Evolutionary conservation across 1,140 invertebrate species (phyloP), one percentile per base, ranked within the genome.

Genomic region (Drosophila nigrodunni): DNA sequence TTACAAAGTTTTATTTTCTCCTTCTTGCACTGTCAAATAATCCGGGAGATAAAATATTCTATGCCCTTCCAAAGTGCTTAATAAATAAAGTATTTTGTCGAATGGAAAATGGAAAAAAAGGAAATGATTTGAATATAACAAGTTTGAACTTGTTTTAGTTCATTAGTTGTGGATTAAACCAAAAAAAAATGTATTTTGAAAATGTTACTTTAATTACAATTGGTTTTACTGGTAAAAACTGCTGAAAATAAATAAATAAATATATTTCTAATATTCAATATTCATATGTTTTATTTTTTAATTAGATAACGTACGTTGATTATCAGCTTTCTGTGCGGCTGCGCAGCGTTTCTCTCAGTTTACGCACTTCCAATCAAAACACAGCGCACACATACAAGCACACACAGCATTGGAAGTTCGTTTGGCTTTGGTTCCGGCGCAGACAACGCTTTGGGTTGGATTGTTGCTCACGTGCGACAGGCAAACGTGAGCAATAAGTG

Each of bases 291-390:
- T 43, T 13, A 13, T 2, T 2, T 47, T 47, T 18, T 46, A 15
- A 18, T 54, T 52, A 35, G 21, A 30, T 9, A 10, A 25, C 18
- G 7, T 10, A 13, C 58, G 47, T n/a, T 61, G 44, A 7, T 18
- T 9, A 3, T 21, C n/a, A 1, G 10, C 10, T 21, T 47, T 21
- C 11, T 41, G 41, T 37, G 54, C 68, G 67, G n/a, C 30, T 39
- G 73, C 73, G 73, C 54, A 71, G 60, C 68, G n/a, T 59, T 13
- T n/a, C 39, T n/a, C 41, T 37, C 52, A 25, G 21, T 39, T 64
- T 71, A 71, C 73, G 59, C 59, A 75, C 73, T 71, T 75, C 73
- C 73, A 75, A 71, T 75, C 52, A 75, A 71, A 75, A 71, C 68
- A 75, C 44, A 35, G 44, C 54, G 52, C 54, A 39, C 25, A 30